These are phyloP conservation scores for Blastomussa wellsi DNA, from an alignment of 92 coral and sea anemone genomes.

Conservation along the genomic window DNA sequence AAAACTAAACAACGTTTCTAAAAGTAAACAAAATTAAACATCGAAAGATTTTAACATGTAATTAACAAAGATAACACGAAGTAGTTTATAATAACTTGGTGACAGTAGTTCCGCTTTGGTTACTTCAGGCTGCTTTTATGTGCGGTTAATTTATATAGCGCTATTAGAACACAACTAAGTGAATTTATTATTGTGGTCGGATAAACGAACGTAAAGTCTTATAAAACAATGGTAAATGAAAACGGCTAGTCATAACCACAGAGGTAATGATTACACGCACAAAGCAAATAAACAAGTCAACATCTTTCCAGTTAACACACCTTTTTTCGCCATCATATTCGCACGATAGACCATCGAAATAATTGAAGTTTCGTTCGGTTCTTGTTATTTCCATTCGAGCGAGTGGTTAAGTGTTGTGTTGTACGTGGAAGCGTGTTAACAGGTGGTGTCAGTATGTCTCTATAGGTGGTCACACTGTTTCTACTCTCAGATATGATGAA, in stretches of 20 bases:
- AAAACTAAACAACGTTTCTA: not conserved
- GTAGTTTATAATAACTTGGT: not conserved
- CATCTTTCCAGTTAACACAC: slow-evolving; percentile 7
- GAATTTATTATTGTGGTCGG: not conserved
- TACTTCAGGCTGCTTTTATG: not conserved
- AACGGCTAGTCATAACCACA: not conserved
- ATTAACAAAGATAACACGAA: not conserved
- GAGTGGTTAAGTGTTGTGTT: not conserved
- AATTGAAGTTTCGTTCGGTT: not conserved
- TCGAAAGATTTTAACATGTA: not conserved
- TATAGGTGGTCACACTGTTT: slow-evolving; percentile 46
- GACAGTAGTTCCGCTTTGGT: not conserved
- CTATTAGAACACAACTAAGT: not conserved
- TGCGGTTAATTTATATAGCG: not conserved
- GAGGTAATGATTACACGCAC: not conserved
- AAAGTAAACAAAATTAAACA: not conserved
- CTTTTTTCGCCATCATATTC: slow-evolving; percentile 29
- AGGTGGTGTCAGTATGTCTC: slow-evolving; percentile 34
- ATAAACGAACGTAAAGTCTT: not conserved
- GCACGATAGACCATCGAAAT: not conserved
- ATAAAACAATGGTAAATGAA: not conserved
- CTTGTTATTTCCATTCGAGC: slow-evolving; percentile 19
- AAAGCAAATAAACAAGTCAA: not conserved
- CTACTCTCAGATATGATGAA: slow-evolving; percentile 38
- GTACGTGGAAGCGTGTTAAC: slow-evolving; percentile 30